Evolutionary conservation across 2,888 invertebrate genomes (phyloP), one percentile per base, ranked within the genome.

Genomic region (Linnaemya vulpina): DNA sequence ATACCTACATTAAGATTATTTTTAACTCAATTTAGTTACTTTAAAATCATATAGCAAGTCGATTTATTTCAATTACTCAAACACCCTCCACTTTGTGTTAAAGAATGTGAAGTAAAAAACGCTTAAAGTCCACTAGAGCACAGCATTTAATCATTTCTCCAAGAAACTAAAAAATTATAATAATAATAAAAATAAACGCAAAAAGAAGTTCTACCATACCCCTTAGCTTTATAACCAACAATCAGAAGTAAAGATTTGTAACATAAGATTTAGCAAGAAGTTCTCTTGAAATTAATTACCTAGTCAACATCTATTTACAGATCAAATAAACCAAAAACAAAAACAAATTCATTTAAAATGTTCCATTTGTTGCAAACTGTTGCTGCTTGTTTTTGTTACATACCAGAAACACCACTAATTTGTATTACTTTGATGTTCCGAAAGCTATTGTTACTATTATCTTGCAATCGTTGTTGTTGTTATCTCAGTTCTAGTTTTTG

Each of bases 151-250:
- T 35, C 13, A 35, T 20, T 60, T 60, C 1, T 15, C n/a, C 9
- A 49, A n/a, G 15, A 49, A 40, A 51, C 15, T n/a, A n/a, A n/a
- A n/a, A n/a, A n/a, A n/a, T n/a, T n/a, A n/a, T n/a, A n/a, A n/a
- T n/a, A n/a, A n/a, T n/a, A n/a, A n/a, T n/a, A 63, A 20, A 25
- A 40, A 40, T 49, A 67, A 51, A 46, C 53, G 76, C 51, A 83
- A 77, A 55, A 74, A 43, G 77, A 80, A 87, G 87, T 87, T 86
- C 86, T 79, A 75, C 85, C 87, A 86, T 86, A 86, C 85, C 76
- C 84, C 70, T 86, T 76, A 77, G 63, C 77, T 30, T 73, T 65
- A 53, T 71, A 38, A 46, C 51, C 17, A 43, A 58, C 67, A 55
- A 30, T 73, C 30, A 63, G 70, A 81, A 68, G 49, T 22, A 53